Conservation (phyloP, 2,113 vertebrate species). For the Cacatua alba region DNA sequence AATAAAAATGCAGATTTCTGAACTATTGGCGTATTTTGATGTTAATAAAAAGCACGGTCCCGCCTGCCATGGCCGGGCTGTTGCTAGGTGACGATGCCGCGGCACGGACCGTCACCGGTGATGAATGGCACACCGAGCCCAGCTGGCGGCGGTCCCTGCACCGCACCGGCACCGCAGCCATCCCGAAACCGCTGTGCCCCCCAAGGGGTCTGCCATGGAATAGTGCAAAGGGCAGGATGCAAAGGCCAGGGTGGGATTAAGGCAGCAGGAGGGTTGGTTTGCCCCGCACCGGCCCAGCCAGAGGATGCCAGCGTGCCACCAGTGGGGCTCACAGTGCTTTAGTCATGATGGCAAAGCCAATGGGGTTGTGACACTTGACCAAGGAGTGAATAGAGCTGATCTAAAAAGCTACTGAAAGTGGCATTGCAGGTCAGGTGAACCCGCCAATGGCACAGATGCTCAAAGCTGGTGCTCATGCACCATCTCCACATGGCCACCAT, state of each 20-base stretch:
- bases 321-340: background rate
- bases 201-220: background rate
- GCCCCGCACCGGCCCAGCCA: background rate
- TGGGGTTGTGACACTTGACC: background rate
- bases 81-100: constrained; percentile 96
- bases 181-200: background rate
- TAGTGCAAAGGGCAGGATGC: constrained; percentile 75
- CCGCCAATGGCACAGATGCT: background rate
- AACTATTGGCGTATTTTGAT: constrained; percentile 83
- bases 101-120: constrained; percentile 92
- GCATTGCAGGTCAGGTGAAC: background rate
- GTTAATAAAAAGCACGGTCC: constrained; percentile 50
- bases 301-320: background rate
- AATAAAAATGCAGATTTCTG: constrained; percentile 88
- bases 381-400: background rate
- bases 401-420: fast-evolving
- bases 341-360: background rate
- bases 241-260: constrained; percentile 63
- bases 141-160: constrained; percentile 89
- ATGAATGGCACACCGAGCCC: constrained; percentile 93
- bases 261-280: constrained; percentile 7
- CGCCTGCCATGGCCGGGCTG: constrained; percentile 83
- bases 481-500: background rate
- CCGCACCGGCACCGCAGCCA: background rate
- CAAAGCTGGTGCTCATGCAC: fast-evolving